These are phyloP conservation scores for Mimachlamys varia DNA, from an alignment of 2,888 invertebrate genomes.

Conservation along the genomic window DNA sequence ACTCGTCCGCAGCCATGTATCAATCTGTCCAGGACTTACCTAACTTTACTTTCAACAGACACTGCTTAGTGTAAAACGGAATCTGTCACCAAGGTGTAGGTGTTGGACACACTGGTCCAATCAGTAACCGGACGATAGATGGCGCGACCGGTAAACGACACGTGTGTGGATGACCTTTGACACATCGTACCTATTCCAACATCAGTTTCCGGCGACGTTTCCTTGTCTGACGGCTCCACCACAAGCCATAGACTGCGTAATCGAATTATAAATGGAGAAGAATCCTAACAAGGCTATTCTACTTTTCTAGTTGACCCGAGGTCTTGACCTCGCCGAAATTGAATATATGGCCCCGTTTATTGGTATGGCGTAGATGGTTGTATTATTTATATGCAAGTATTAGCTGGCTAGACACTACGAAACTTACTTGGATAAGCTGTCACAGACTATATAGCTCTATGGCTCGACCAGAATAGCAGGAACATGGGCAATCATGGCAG, in stretches of 20 bases:
- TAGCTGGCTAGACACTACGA: conserved; percentile 11
- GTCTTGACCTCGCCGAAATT: neutral
- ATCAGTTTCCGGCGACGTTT: neutral
- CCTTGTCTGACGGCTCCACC: neutral
- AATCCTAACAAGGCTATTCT: neutral
- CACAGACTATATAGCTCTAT: neutral
- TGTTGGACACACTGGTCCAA: neutral
- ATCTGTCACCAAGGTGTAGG: neutral
- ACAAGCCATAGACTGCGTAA: neutral
- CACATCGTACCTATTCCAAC: neutral
- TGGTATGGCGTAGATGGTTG: neutral
- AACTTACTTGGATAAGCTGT: neutral
- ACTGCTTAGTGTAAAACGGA: neutral
- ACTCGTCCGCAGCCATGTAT: no score
- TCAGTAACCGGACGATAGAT: neutral
- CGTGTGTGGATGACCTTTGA: neutral
- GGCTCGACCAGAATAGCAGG: neutral
- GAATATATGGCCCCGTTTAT: conserved; percentile 14
- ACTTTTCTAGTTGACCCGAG: neutral
- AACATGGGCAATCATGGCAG: neutral
- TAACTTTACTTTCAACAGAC: neutral
- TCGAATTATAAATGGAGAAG: neutral
- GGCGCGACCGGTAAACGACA: neutral
- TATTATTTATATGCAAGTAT: conserved; percentile 31
- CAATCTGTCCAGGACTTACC: no score